These are phyloP conservation scores for Tympanuchus pallidicinctus DNA, from an alignment of 2,113 vertebrate species.

Conservation along the genomic window DNA sequence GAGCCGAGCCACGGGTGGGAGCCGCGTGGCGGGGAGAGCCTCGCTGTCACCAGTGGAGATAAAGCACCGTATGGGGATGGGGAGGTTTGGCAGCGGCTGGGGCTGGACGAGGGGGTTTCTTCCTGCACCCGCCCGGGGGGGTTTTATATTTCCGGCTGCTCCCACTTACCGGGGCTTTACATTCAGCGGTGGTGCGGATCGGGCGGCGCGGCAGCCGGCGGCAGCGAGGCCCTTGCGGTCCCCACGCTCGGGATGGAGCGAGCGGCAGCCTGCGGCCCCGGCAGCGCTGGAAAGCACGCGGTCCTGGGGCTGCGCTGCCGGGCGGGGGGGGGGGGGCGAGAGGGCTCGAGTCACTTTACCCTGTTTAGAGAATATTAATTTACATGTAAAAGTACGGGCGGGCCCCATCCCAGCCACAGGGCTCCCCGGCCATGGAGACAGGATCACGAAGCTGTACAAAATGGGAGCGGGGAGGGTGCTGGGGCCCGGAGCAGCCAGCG, in stretches of 20 bases:
- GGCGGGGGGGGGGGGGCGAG: background rate
- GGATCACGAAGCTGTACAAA: constrained; percentile 76
- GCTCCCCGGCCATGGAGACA: constrained; percentile 25
- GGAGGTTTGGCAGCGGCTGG: constrained; percentile 52
- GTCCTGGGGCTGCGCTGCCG: constrained; percentile 22
- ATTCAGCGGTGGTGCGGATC: constrained; percentile 42
- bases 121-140: background rate
- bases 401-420: constrained; percentile 61
- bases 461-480: constrained; percentile 43
- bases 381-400: constrained; percentile 79
- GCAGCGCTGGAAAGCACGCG: background rate
- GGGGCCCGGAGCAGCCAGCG: background rate
- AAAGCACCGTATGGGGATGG: constrained; percentile 70
- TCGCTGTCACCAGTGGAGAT: constrained; percentile 50
- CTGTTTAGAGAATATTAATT: constrained; percentile 83
- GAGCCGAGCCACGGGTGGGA: background rate
- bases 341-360: constrained; percentile 73
- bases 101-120: background rate
- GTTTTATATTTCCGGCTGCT: constrained; percentile 25
- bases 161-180: constrained; percentile 54
- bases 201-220: background rate
- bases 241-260: background rate
- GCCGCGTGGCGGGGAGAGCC: constrained; percentile 31
- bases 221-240: background rate
- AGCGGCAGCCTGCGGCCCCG: background rate